These are phyloP conservation scores for Puffinus mauretanicus DNA, from an alignment of 2,113 vertebrate genomes.

Conservation along the genomic window DNA sequence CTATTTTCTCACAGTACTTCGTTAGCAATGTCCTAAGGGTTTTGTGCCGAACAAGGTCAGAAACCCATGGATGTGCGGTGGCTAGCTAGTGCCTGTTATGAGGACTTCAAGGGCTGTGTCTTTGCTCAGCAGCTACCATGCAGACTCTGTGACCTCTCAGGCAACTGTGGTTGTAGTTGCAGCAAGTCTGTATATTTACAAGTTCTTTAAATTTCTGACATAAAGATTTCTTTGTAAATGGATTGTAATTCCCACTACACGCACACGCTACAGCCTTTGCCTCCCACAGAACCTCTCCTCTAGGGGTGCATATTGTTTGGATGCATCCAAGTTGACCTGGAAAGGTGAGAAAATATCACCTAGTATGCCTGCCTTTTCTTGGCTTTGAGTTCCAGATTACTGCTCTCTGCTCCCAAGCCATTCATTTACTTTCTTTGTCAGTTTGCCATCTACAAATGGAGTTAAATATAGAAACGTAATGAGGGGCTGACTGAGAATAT, in stretches of 20 bases:
- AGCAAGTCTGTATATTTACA: background rate
- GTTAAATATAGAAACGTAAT: conserved; percentile 25
- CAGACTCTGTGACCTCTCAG: background rate
- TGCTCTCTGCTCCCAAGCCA: background rate
- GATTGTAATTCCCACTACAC: background rate
- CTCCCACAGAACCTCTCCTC: background rate
- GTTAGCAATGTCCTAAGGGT: background rate
- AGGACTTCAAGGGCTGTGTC: background rate
- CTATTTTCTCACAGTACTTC: background rate
- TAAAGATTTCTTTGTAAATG: background rate
- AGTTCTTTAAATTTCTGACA: background rate
- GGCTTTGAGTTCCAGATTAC: background rate
- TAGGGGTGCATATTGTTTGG: background rate
- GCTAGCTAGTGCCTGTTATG: background rate
- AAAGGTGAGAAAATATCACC: background rate
- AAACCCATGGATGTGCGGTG: background rate
- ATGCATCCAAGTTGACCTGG: background rate
- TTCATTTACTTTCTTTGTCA: conserved; percentile 27
- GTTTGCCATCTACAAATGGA: conserved; percentile 22
- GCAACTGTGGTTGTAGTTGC: background rate
- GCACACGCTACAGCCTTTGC: background rate
- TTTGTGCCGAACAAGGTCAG: background rate
- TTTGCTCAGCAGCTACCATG: background rate
- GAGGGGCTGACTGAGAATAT: background rate
- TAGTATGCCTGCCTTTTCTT: background rate